Base-by-base conservation (phyloP, 1,140 invertebrate species). In the Sinella curviseta region DNA sequence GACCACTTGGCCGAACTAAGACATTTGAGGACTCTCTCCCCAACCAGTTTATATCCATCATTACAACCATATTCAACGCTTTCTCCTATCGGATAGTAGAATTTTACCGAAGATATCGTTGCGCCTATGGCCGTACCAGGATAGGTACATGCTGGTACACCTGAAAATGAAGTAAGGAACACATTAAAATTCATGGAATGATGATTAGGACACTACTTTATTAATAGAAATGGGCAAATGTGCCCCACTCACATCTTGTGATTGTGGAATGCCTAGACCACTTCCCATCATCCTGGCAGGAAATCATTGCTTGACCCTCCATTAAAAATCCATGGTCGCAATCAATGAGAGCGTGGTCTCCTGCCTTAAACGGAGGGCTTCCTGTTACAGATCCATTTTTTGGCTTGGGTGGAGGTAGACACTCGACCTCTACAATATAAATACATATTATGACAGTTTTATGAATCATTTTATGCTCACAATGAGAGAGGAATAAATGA, bases 321-420 rank as follows among this genome's bases (percentile, higher is more conserved):
- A 96, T 92, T 90, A 95, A 94, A 87, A 92, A 95, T 78, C 95
- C 94, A 65, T 93, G 91, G 87, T 94, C 92, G 87, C 95, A 97
- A 85, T 92, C 92, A 87, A 94, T 94, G 85, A 94, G 93, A 24
- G 95, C 90, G 28, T 95, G 90, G 86, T 95, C 94, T 17, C 94
- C 94, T 24, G 93, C 93, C 84, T 92, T 90, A 87, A 93, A 94
- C 17, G 91, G 92, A 57, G 90, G 90, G 76, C 88, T 89, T 34
- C 92, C 92, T 84, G 91, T 91, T 76, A 93, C 90, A 86, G 92
- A 93, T 34, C 94, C 94, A 84, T 94, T 92, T 74, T 91, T 89
- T 1, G 93, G 94, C 2, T 90, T 87, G n/a, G 89, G 89, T 0
- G 92, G 92, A 82, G 90, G 89, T 80, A 90, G 90, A 85, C 92